A percentile compares a stretch with the other conserved stretches of the same genome.
Conservation (phyloP, 2,797 vertebrate genomes). For the Coregonus sp. region DNA sequence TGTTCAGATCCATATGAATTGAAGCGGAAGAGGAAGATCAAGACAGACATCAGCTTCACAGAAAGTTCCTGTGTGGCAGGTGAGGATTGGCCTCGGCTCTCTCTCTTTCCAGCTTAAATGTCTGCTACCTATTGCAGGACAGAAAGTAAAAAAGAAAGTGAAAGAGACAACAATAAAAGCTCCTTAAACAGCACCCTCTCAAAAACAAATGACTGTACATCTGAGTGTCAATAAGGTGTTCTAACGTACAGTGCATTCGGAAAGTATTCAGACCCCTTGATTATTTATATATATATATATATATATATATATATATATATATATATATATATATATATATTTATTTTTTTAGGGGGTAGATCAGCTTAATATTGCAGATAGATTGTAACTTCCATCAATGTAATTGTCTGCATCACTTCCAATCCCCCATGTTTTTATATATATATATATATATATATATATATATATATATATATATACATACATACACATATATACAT, state of each 20-base stretch:
- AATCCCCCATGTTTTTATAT: too few species aligned
- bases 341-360: too few species aligned
- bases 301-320: too few species aligned
- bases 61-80: constrained; percentile 68
- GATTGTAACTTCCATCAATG: too few species aligned
- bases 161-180: not conserved
- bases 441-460: too few species aligned
- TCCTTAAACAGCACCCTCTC: not conserved
- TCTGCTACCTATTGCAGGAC: not conserved
- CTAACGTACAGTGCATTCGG: constrained; percentile 3
- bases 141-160: not conserved
- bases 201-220: not conserved
- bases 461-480: too few species aligned
- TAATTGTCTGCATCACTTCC: too few species aligned
- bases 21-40: constrained; percentile 77
- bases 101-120: not conserved
- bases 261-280: too few species aligned
- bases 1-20: constrained; percentile 79
- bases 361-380: too few species aligned
- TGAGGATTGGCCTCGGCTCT: constrained; percentile 35
- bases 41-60: constrained; percentile 65
- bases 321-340: too few species aligned
- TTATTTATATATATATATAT: too few species aligned
- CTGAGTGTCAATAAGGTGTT: not conserved
- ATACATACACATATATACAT: too few species aligned